Base-by-base conservation (phyloP, 2,888 invertebrate species). In the Drosophila quinaria region DNA sequence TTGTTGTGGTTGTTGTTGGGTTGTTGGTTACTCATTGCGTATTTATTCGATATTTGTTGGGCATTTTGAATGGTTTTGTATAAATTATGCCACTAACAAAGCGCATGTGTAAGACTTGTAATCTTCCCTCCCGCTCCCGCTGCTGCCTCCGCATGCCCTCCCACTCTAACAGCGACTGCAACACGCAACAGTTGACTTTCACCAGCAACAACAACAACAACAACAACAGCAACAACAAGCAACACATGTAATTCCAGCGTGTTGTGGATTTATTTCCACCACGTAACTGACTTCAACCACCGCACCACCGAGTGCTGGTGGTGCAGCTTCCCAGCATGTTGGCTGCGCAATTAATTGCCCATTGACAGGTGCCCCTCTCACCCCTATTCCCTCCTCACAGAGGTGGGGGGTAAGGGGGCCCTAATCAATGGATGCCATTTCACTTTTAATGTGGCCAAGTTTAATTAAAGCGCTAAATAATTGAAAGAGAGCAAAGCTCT, bases 161-260 rank as follows among this genome's bases (percentile, higher is more conserved):
- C 19, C 35, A 8, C 61, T 42, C 44, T 6, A 22, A 17, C 19
- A 10, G 52, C 44, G 60, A 60, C 67, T 86, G 84, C 84, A 87
- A 70, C 84, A 85, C 84, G 84, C 84, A 85, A 85, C 84, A 85
- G 84, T 87, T 85, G 84, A 85, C 84, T 85, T 87, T 85, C 84
- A 78, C 84, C 82, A 78, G 49, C 58, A 56, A 25, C 68, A 59
- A 9, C 61, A 62, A 9, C 52, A 25, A 8, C 41, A 10, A 10
- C 33, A 56, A 17, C 39, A 35, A 29, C 52, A 39, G 15, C 54
- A 39, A 44, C 55, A 65, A 65, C 60, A 39, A 50, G 9, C 56
- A 59, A 69, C 44, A 70, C 72, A 67, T 71, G 66, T 68, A 67
- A 70, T 68, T 68, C 46, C 52, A 72, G 41, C 62, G 35, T 56